Percentiles rank a stretch among this genome's conserved stretches.
Evolutionary conservation across 2,888 invertebrate species (phyloP).

Genomic region (Chalcis sispes): DNA sequence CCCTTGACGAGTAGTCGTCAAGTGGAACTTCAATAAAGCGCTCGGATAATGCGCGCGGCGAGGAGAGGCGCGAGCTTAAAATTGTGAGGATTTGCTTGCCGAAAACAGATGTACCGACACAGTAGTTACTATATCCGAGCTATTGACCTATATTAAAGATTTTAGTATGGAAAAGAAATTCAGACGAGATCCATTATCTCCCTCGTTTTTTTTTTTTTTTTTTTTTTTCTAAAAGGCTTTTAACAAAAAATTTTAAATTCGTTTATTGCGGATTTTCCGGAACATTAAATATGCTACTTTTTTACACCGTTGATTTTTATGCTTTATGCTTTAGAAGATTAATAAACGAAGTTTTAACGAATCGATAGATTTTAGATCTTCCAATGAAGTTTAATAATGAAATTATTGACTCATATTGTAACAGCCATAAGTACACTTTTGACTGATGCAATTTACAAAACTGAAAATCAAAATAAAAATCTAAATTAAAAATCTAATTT

Average conservation of each 20-base stretch:
- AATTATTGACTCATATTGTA: not conserved
- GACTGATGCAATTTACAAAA: too few relatives aligned
- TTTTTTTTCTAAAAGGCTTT: not conserved
- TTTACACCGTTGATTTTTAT: too few relatives aligned
- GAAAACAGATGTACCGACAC: slow-evolving; percentile 34
- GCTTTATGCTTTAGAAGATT: too few relatives aligned
- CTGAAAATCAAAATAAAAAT: too few relatives aligned
- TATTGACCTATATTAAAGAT: slow-evolving; percentile 23
- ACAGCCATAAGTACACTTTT: too few relatives aligned
- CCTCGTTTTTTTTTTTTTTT: not conserved
- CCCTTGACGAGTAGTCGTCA: not conserved
- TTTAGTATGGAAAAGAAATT: not conserved
- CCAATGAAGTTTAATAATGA: too few relatives aligned
- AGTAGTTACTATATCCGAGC: slow-evolving; percentile 4
- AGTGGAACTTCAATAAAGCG: slow-evolving; percentile 41
- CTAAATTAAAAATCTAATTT: too few relatives aligned
- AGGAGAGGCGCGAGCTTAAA: slow-evolving; percentile 6
- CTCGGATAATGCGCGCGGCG: slow-evolving; percentile 32
- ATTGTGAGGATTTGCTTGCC: slow-evolving; percentile 36
- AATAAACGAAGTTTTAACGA: too few relatives aligned
- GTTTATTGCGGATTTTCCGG: not conserved
- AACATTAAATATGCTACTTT: too few relatives aligned
- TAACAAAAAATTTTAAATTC: slow-evolving; percentile 16
- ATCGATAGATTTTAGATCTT: too few relatives aligned
- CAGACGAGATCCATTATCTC: not conserved